Percentiles rank a stretch among this genome's conserved stretches.
phyloP scores from a whole-genome alignment of 1,140 invertebrate genomes.

The Sminthurides bifidus region DNA sequence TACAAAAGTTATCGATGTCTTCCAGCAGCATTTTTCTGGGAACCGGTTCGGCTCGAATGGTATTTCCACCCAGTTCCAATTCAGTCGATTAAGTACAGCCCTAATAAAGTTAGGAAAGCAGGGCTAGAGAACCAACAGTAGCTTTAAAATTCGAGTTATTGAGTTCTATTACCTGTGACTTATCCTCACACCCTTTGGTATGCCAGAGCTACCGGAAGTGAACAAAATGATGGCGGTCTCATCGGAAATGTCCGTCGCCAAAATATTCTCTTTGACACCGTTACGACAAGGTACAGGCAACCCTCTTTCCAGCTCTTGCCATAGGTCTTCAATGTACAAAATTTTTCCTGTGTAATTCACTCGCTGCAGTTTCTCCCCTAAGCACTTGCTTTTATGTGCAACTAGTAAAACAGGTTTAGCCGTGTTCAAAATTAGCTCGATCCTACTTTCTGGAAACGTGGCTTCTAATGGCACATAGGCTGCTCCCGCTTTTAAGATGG shows the following conservation, averaged over 20 bases:
- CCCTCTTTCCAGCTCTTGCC: neutral
- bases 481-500: conserved; percentile 66
- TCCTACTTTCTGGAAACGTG: conserved; percentile 55
- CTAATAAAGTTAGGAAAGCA: too few species aligned
- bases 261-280: neutral
- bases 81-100: too few species aligned
- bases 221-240: conserved; percentile 63
- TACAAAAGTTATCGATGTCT: too few species aligned
- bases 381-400: conserved; percentile 2
- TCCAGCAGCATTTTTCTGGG: too few species aligned
- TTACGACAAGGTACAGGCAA: neutral
- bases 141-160: too few species aligned
- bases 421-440: conserved; percentile 54
- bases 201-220: conserved; percentile 84
- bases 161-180: too few species aligned
- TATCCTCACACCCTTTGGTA: conserved; percentile 81
- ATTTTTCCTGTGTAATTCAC: conserved; percentile 4
- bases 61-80: too few species aligned
- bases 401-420: conserved; percentile 33
- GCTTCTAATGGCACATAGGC: conserved; percentile 70
- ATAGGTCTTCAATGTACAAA: neutral
- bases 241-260: too few species aligned
- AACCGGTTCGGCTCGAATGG: too few species aligned
- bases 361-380: conserved; percentile 11
- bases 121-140: too few species aligned